Conservation (phyloP, 2,888 invertebrate species). For the Leistus spinibarbis region DNA sequence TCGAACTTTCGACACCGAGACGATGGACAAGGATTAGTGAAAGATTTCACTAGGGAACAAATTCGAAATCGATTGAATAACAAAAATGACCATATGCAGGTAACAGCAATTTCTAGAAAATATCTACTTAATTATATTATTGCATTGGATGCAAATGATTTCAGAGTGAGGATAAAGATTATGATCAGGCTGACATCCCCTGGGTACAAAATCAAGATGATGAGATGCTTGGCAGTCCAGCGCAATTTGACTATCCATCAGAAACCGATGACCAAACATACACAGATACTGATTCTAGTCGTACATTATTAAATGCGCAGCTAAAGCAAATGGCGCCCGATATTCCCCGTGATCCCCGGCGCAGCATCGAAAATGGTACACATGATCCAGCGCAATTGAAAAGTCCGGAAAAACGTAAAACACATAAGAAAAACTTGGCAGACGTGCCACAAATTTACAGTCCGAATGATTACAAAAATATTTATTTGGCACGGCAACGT, state of each 20-base stretch:
- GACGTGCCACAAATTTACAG: conserved; percentile 47
- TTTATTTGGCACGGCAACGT: conserved; percentile 52
- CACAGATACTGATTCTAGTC: conserved; percentile 11
- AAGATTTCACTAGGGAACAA: conserved; percentile 46
- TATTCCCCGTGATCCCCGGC: conserved; percentile 52
- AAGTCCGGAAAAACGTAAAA: conserved; percentile 39
- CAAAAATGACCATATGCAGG: conserved; percentile 13
- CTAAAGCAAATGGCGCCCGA: conserved; percentile 19
- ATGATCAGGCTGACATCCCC: conserved; percentile 24
- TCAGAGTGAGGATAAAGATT: conserved; percentile 32
- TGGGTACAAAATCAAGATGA: conserved; percentile 21
- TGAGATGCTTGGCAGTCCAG: conserved; percentile 17
- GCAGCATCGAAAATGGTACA: conserved; percentile 44
- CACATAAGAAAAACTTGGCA: conserved; percentile 50
- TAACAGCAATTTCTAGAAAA: neutral
- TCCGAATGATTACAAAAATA: conserved; percentile 53
- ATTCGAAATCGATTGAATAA: conserved; percentile 16
- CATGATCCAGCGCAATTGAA: conserved; percentile 21
- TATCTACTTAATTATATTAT: neutral
- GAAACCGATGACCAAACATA: too few relatives aligned
- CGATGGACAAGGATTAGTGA: conserved; percentile 49
- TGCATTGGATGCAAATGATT: neutral
- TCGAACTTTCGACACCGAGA: conserved; percentile 53
- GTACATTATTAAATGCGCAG: conserved; percentile 6
- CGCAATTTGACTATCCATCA: conserved; percentile 30